Evolutionary conservation across 2,113 vertebrate genomes (phyloP), one percentile per base, ranked within the genome.

Genomic region (Pavo muticus): DNA sequence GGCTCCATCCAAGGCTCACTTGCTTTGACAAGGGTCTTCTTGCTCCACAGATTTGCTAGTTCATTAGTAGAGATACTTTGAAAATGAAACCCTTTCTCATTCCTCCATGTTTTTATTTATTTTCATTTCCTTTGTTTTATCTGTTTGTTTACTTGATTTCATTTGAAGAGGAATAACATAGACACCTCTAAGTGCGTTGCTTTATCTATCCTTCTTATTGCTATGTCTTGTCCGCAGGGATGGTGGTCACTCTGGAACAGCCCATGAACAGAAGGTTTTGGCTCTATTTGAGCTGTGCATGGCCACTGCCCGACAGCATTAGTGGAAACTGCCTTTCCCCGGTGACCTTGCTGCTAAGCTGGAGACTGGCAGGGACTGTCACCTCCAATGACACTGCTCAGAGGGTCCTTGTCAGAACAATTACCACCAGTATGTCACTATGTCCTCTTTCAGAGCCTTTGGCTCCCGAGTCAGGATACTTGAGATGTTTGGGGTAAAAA

Each of bases 371-470:
- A n/a, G 93, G 83, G 93, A 65, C 93, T 95, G 93, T 95, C 95
- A 94, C 94, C 94, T 97, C 83, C 94, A 93, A 67, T 97, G 95
- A 97, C 95, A 95, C 94, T 78, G 96, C 91, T 96, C 94, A 95
- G 91, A 97, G 94, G 94, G 95, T 95, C 91, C 92, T 96, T 96
- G 92, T 96, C 95, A 97, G 52, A 97, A 88, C 95, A 95, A 96
- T 97, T 97, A 95, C 92, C 83, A 30, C 86, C 57, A 84, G 19
- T 61, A 88, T 93, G 90, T 97, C 94, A 96, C 88, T 56, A 0
- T 17, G 77, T 61, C 5, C 1, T 68, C 86, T 42, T 72, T 90
- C 73, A 35, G 86, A 82, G 89, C 84, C 80, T 76, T 40, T 74
- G 78, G 71, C 87, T 94, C 61, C 52, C 3, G 20, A 52, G 10